Conservation (phyloP, 2,888 invertebrate genomes). For the Dicyrtomina minuta region DNA sequence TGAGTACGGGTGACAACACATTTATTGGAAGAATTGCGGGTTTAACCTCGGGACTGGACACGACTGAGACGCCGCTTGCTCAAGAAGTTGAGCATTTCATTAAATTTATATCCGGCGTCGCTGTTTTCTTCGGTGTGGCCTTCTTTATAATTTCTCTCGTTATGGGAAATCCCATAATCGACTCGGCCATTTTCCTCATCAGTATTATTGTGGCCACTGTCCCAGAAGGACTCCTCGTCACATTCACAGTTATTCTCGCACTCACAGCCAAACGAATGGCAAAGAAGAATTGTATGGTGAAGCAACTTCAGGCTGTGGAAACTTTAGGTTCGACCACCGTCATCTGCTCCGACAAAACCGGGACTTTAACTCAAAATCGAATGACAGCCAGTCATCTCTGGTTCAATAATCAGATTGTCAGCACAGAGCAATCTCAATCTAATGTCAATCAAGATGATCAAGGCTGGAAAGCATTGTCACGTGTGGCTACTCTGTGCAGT, state of each 20-base stretch:
- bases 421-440: constrained; percentile 13
- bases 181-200: constrained; percentile 69
- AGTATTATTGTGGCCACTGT: constrained; percentile 31
- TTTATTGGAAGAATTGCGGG: constrained; percentile 74
- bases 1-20: constrained; percentile 67
- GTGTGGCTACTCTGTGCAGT: constrained; percentile 44
- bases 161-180: constrained; percentile 62
- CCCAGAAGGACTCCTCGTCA: constrained; percentile 66
- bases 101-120: constrained; percentile 40
- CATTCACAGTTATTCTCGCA: constrained; percentile 98
- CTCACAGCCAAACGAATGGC: constrained; percentile 99
- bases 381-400: constrained; percentile 32
- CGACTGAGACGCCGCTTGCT: constrained; percentile 73
- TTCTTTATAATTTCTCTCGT: constrained; percentile 43
- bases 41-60: constrained; percentile 66
- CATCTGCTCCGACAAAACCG: constrained; percentile 63
- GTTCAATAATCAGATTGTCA: constrained; percentile 28
- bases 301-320: constrained; percentile 65
- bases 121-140: constrained; percentile 53
- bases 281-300: constrained; percentile 78
- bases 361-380: constrained; percentile 33
- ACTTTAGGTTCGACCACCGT: constrained; percentile 65
- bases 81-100: constrained; percentile 75
- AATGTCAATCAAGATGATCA: constrained; percentile 53
- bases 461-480: constrained; percentile 41